Conservation (phyloP, 1,140 invertebrate genomes). For the Thereuonema tuberculata region DNA sequence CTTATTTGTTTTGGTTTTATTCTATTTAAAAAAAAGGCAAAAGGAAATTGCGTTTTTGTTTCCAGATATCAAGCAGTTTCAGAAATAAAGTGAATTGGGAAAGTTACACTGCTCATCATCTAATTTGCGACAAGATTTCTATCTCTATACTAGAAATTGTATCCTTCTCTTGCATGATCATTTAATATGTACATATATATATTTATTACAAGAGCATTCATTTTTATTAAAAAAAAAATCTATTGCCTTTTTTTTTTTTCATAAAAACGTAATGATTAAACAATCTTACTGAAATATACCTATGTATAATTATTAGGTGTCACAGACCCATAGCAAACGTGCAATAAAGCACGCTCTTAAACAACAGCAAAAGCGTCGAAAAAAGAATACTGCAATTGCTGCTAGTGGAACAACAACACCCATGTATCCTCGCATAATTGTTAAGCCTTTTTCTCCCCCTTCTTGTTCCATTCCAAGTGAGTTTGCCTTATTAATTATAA, state of each 20-base stretch:
- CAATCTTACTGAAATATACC: neutral
- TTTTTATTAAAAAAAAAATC: too few species aligned
- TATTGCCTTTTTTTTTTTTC: too few species aligned
- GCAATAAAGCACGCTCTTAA: constrained; percentile 53
- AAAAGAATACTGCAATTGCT: constrained; percentile 59
- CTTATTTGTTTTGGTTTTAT: too few species aligned
- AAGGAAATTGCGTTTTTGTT: too few species aligned
- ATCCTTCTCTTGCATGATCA: neutral
- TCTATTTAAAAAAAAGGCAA: too few species aligned
- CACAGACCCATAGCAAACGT: constrained; percentile 38
- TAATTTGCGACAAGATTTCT: neutral
- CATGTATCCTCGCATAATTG: constrained; percentile 40
- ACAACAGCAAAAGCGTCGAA: constrained; percentile 59
- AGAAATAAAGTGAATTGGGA: too few species aligned
- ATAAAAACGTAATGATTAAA: neutral
- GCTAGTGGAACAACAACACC: constrained; percentile 45
- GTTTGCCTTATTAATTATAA: too few species aligned
- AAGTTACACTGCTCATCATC: too few species aligned
- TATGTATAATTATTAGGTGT: constrained; percentile 13
- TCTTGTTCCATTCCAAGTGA: constrained; percentile 27
- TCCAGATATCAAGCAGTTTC: too few species aligned
- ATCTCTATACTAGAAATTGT: neutral
- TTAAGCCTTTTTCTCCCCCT: constrained; percentile 50
- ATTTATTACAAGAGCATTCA: neutral
- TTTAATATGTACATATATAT: neutral